These are phyloP conservation scores for Mactra quadrangularis DNA, from an alignment of 1,140 invertebrate genomes.

Conservation along the genomic window DNA sequence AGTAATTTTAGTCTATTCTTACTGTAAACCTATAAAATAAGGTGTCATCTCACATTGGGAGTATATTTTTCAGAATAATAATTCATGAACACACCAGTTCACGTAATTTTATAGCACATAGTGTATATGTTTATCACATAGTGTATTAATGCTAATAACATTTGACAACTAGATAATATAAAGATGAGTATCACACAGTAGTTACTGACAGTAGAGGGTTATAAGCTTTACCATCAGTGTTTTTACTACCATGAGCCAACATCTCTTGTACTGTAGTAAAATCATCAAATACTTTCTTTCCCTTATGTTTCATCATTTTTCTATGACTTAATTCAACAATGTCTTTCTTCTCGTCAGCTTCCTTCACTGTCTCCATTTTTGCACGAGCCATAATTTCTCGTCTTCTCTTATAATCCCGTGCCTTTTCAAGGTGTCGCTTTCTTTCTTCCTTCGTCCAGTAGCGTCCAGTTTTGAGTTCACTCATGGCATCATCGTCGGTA, in stretches of 20 bases:
- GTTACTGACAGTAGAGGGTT: conserved; percentile 83
- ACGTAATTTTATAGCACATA: conserved; percentile 29
- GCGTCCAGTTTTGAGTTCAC: conserved; percentile 91
- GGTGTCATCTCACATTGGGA: too few species aligned
- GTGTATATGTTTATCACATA: conserved; percentile 45
- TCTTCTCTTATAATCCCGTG: conserved; percentile 86
- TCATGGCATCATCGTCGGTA: conserved; percentile 92
- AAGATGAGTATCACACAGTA: conserved; percentile 77
- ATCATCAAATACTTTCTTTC: conserved; percentile 84
- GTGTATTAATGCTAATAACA: conserved; percentile 31
- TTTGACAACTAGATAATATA: not conserved
- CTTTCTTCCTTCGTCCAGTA: conserved; percentile 93
- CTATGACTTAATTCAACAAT: conserved; percentile 84
- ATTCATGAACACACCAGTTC: too few species aligned
- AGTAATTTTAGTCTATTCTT: too few species aligned
- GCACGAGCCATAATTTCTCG: conserved; percentile 80
- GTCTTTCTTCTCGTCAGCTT: conserved; percentile 80
- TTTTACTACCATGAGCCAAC: conserved; percentile 83
- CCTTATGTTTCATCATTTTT: conserved; percentile 84
- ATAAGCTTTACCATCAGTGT: conserved; percentile 77
- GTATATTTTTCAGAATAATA: too few species aligned
- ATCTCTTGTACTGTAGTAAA: conserved; percentile 85
- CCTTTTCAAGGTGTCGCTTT: conserved; percentile 89
- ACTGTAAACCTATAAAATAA: too few species aligned
- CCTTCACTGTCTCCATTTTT: conserved; percentile 82